Evolutionary conservation across 2,888 invertebrate species (phyloP).

Genomic region (Ochropleura plecta): DNA sequence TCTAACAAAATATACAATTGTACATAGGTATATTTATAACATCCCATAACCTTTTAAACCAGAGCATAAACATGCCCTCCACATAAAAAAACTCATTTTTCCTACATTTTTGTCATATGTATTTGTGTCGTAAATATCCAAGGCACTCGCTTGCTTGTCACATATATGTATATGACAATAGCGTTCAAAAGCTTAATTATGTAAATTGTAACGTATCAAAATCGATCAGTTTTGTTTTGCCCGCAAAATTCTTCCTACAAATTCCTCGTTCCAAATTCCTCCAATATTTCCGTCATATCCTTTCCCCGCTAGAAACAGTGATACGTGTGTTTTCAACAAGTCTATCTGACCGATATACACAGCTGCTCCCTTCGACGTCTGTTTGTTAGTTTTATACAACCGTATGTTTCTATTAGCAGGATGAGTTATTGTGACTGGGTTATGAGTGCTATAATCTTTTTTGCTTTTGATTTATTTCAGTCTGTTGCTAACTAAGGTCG

Average conservation of each 20-base stretch:
- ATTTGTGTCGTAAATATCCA: no score
- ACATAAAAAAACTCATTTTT: no score
- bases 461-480: conserved; percentile 12
- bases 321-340: conserved; percentile 56
- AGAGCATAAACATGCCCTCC: no score
- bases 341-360: conserved; percentile 59
- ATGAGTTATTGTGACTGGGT: conserved; percentile 47
- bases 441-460: conserved; percentile 38
- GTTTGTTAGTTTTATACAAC: conserved; percentile 47
- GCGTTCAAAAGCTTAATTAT: not conserved
- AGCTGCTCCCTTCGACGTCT: conserved; percentile 47
- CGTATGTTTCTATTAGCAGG: conserved; percentile 41
- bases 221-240: not conserved
- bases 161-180: no score
- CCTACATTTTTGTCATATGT: no score
- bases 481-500: conserved; percentile 36
- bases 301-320: conserved; percentile 25
- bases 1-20: not conserved
- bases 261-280: conserved; percentile 38
- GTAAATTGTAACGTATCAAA: not conserved
- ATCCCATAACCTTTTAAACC: not conserved
- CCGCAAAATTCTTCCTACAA: not conserved
- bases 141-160: no score
- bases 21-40: not conserved
- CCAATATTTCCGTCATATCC: conserved; percentile 36